A percentile compares a stretch with the other conserved stretches of the same genome.
Conservation (phyloP, 2,113 vertebrate genomes). For the Rousettus leschenaultii region DNA sequence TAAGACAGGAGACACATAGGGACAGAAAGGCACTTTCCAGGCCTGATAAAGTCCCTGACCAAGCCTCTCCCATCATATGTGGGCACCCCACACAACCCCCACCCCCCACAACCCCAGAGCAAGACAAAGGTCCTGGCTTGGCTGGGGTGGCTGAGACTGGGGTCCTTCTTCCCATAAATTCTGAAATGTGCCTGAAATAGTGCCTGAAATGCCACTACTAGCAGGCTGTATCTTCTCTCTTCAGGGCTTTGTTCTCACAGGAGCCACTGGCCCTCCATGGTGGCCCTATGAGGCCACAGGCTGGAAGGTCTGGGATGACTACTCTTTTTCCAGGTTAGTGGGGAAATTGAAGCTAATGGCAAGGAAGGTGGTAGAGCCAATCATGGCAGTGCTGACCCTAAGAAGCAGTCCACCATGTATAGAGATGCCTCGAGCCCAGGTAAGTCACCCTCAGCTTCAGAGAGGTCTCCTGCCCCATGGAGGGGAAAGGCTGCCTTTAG, state of each 20-base stretch:
- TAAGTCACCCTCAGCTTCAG: neutral
- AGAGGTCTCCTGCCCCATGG: neutral
- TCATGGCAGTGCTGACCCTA: neutral
- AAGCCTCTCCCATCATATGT: neutral
- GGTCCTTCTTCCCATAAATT: neutral
- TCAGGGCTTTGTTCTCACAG: neutral
- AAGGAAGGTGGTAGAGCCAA: neutral
- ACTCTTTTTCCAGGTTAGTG: neutral
- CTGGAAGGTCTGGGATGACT: neutral
- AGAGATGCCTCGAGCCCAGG: neutral
- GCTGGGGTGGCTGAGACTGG: neutral
- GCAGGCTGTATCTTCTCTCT: neutral
- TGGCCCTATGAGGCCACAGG: neutral
- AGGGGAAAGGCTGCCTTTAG: neutral
- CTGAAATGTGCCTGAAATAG: too few relatives aligned
- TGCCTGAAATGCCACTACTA: neutral
- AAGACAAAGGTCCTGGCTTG: neutral
- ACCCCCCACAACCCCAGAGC: neutral
- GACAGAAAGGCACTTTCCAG: neutral
- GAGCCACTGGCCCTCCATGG: neutral
- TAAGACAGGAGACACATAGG: neutral
- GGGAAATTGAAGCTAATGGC: neutral
- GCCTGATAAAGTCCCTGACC: neutral
- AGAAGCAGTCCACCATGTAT: neutral
- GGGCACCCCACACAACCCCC: neutral